Conservation (phyloP, 1,140 invertebrate species). For the Archegozetes longisetosus region DNA sequence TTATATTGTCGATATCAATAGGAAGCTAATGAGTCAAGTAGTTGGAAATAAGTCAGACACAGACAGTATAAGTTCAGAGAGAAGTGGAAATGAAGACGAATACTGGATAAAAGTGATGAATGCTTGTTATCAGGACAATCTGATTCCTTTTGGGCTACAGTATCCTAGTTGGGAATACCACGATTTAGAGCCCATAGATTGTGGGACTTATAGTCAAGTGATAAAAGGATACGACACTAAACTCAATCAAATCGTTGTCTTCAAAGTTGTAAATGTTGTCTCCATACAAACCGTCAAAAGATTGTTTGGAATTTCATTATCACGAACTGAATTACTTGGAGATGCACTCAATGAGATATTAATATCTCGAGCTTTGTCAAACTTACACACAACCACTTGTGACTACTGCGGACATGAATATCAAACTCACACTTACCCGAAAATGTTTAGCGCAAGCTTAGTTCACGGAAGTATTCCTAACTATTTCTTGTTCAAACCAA, state of each 20-base stretch:
- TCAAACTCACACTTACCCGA: slow-evolving; percentile 3
- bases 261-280: slow-evolving; percentile 11
- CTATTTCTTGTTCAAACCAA: slow-evolving; percentile 5
- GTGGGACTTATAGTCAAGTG: slow-evolving; percentile 10
- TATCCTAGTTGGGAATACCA: neutral
- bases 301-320: neutral
- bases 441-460: neutral
- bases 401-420: slow-evolving; percentile 2
- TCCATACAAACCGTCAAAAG: neutral
- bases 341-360: slow-evolving; percentile 11
- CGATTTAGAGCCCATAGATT: slow-evolving; percentile 5
- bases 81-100: neutral
- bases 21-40: too few species aligned
- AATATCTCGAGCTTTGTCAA: neutral
- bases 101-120: neutral
- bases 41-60: too few species aligned
- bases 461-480: slow-evolving; percentile 10
- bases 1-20: too few species aligned
- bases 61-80: neutral
- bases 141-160: slow-evolving; percentile 6
- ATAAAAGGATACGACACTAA: neutral
- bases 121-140: slow-evolving; percentile 5
- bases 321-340: neutral
- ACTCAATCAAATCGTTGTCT: slow-evolving; percentile 1
- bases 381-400: neutral